These are phyloP conservation scores for Diplosoma virens DNA, from an alignment of 23 tunicate genomes.

Conservation along the genomic window DNA sequence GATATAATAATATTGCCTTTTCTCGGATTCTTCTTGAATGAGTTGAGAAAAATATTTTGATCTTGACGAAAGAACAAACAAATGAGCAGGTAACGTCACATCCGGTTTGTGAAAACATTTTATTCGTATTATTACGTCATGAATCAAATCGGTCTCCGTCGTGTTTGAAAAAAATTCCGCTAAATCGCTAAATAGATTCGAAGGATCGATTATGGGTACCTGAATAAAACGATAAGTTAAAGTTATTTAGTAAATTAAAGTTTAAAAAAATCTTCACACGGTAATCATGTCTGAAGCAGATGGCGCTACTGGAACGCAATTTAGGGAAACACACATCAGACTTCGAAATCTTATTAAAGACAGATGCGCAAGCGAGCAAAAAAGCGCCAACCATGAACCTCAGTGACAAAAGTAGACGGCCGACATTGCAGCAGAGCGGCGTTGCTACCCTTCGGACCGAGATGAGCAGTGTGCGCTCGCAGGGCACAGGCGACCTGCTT, in stretches of 20 bases:
- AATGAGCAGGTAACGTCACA: constrained; percentile 27
- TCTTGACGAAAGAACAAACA: constrained; percentile 32
- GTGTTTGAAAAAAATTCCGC: not conserved
- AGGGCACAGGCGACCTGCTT: constrained; percentile 65
- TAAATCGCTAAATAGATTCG: constrained; percentile 3
- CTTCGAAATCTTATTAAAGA: too few species aligned
- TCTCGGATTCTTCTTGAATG: not conserved
- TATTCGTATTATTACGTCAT: constrained; percentile 35
- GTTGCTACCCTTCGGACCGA: constrained; percentile 69
- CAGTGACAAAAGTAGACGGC: constrained; percentile 70
- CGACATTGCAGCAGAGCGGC: constrained; percentile 64
- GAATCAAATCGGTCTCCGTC: constrained; percentile 23
- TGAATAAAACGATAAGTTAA: not conserved
- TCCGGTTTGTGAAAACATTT: constrained; percentile 24
- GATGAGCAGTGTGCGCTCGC: constrained; percentile 63
- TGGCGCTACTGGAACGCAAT: too few species aligned
- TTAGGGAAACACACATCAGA: too few species aligned
- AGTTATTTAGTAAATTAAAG: not conserved
- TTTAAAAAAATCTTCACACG: too few species aligned
- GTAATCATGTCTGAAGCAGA: too few species aligned
- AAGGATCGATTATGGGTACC: constrained; percentile 39
- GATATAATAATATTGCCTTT: too few species aligned
- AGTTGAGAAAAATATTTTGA: constrained; percentile 7
- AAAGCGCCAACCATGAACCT: too few species aligned
- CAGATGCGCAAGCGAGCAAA: too few species aligned